Evolutionary conservation across 1,140 invertebrate species (phyloP).

Genomic region (Melitaea cinxia): DNA sequence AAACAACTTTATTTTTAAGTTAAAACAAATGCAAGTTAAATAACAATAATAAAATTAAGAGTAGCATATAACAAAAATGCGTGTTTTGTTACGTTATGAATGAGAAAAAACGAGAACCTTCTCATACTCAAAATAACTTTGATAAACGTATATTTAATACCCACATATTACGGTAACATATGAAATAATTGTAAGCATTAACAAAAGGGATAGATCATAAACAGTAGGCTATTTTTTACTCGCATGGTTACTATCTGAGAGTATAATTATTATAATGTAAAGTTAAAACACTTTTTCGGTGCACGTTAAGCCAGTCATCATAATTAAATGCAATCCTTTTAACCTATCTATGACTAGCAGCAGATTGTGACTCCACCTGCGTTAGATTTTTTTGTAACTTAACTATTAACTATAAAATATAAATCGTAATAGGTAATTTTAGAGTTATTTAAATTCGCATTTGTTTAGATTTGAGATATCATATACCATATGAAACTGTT

Average conservation of each 20-base stretch:
- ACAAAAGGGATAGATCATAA: constrained; percentile 24
- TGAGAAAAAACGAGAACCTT: no score
- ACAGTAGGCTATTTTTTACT: constrained; percentile 35
- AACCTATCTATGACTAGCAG: constrained; percentile 37
- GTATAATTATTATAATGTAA: constrained; percentile 75
- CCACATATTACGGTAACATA: neutral
- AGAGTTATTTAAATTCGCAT: no score
- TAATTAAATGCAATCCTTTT: constrained; percentile 76
- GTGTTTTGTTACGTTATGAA: no score
- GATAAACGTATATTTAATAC: neutral
- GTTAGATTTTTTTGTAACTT: neutral
- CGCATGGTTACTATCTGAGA: constrained; percentile 41
- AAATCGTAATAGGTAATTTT: neutral
- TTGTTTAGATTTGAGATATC: no score
- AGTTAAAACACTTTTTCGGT: constrained; percentile 64
- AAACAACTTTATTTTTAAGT: no score
- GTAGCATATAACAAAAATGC: no score
- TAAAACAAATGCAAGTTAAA: no score
- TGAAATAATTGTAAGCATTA: constrained; percentile 7
- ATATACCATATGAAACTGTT: no score
- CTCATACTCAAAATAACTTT: neutral
- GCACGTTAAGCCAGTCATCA: constrained; percentile 64
- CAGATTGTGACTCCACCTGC: constrained; percentile 20
- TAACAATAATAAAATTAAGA: no score
- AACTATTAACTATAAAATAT: neutral